Conservation (phyloP, 92 coral and sea anemone species). For the Blastomussa wellsi region DNA sequence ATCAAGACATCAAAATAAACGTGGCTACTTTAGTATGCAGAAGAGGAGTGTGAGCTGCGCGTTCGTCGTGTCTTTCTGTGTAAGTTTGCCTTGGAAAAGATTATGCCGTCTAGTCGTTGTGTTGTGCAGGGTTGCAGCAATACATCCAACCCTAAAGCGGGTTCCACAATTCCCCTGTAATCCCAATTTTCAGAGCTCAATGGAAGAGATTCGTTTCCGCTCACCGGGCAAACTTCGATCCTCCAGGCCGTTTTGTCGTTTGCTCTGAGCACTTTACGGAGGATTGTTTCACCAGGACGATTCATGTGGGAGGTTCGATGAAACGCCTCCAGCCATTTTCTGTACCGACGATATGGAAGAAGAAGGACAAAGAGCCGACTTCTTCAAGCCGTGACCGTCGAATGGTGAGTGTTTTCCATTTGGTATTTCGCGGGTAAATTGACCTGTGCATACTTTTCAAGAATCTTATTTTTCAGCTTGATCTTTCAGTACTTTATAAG, state of each 20-base stretch:
- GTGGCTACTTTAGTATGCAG: constrained; percentile 37
- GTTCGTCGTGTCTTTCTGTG: neutral
- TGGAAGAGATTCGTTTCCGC: constrained; percentile 37
- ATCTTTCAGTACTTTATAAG: neutral
- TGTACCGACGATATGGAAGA: constrained; percentile 11
- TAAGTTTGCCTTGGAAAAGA: neutral
- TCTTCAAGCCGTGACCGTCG: neutral
- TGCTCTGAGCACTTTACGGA: constrained; percentile 45
- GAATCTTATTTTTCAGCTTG: too few relatives aligned
- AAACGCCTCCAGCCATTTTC: constrained; percentile 24
- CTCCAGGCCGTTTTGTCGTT: constrained; percentile 27
- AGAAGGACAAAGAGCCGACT: neutral
- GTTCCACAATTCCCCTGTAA: constrained; percentile 30
- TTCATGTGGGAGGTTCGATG: constrained; percentile 30
- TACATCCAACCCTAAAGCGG: constrained; percentile 7
- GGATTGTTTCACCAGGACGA: constrained; percentile 27
- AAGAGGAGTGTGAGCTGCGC: neutral
- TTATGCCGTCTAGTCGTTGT: constrained; percentile 33
- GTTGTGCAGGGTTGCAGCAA: constrained; percentile 56
- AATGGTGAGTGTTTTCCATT: neutral
- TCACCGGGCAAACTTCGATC: constrained; percentile 41
- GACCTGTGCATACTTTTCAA: too few relatives aligned
- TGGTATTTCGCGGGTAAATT: neutral
- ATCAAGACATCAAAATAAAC: constrained; percentile 13
- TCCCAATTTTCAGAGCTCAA: neutral